Percentiles rank a stretch among this genome's conserved stretches.
Conservation (phyloP, 2,888 invertebrate species). For the Buathra laborator region DNA sequence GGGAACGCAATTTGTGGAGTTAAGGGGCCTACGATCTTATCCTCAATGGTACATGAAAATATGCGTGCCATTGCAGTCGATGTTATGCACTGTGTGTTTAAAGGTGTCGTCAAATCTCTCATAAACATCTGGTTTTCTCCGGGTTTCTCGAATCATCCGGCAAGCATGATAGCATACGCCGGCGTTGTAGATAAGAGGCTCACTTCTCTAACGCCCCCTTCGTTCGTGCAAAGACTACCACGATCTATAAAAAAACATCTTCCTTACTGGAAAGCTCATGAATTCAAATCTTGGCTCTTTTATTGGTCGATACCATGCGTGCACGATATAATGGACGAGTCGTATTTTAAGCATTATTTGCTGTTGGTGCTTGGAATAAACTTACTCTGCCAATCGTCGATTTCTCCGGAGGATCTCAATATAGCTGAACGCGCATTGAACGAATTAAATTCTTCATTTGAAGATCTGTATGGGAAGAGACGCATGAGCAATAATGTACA, state of each 20-base stretch:
- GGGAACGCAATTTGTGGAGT: slow-evolving; percentile 43
- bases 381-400: slow-evolving; percentile 42
- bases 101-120: slow-evolving; percentile 58
- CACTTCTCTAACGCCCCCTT: slow-evolving; percentile 32
- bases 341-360: slow-evolving; percentile 64
- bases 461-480: slow-evolving; percentile 49
- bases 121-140: slow-evolving; percentile 61
- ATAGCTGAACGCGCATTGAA: slow-evolving; percentile 51
- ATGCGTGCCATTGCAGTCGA: slow-evolving; percentile 62
- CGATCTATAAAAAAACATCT: slow-evolving; percentile 37
- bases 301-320: slow-evolving; percentile 52
- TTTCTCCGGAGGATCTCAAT: slow-evolving; percentile 53
- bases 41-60: slow-evolving; percentile 49
- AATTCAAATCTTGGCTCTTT: slow-evolving; percentile 45
- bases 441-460: slow-evolving; percentile 58
- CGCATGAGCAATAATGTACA: slow-evolving; percentile 55
- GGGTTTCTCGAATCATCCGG: slow-evolving; percentile 12
- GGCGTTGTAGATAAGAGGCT: slow-evolving; percentile 34
- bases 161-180: slow-evolving; percentile 42
- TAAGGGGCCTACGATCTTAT: slow-evolving; percentile 63
- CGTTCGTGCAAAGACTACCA: slow-evolving; percentile 30
- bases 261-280: slow-evolving; percentile 40
- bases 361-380: slow-evolving; percentile 61
- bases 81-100: slow-evolving; percentile 66
- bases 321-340: slow-evolving; percentile 43